Percentiles rank a stretch among this genome's conserved stretches.
phyloP scores from a whole-genome alignment of 2,113 vertebrate species.

The Cettia cetti region DNA sequence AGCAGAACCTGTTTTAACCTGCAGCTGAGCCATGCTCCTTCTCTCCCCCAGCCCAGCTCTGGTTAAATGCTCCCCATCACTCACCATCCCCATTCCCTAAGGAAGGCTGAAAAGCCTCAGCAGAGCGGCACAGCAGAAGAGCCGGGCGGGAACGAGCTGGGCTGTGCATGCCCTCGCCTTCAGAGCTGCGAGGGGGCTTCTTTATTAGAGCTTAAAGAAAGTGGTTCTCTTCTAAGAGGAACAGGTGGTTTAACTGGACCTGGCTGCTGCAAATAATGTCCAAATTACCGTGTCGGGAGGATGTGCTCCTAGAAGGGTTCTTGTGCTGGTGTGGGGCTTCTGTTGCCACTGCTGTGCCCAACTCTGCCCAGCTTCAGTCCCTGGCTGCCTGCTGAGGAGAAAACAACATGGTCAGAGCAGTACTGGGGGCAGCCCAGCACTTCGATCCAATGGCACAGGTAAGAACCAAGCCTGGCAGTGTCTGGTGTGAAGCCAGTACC shows the following conservation, averaged over 20 bases:
- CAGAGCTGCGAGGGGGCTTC: not conserved
- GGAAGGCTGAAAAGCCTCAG: not conserved
- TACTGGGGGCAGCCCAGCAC: not conserved
- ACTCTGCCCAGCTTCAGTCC: not conserved
- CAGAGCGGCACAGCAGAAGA: not conserved
- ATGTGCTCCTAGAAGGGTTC: not conserved
- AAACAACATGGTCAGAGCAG: not conserved
- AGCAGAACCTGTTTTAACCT: not conserved
- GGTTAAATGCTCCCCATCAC: not conserved
- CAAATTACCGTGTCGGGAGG: rapidly evolving
- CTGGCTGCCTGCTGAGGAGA: not conserved
- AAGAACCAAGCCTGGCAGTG: not conserved
- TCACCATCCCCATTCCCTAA: not conserved
- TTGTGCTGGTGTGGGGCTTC: not conserved
- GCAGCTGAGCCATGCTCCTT: not conserved
- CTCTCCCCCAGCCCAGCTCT: not conserved
- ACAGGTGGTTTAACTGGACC: not conserved
- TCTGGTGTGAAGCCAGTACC: constrained; percentile 29
- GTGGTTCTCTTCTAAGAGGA: not conserved
- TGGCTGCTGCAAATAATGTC: not conserved
- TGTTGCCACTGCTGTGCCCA: rapidly evolving
- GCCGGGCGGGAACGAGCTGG: rapidly evolving
- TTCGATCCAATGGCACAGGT: rapidly evolving
- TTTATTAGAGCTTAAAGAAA: not conserved
- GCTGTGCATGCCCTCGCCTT: not conserved